phyloP scores from a whole-genome alignment of 2,113 vertebrate genomes.

The Ciconia maguari region DNA sequence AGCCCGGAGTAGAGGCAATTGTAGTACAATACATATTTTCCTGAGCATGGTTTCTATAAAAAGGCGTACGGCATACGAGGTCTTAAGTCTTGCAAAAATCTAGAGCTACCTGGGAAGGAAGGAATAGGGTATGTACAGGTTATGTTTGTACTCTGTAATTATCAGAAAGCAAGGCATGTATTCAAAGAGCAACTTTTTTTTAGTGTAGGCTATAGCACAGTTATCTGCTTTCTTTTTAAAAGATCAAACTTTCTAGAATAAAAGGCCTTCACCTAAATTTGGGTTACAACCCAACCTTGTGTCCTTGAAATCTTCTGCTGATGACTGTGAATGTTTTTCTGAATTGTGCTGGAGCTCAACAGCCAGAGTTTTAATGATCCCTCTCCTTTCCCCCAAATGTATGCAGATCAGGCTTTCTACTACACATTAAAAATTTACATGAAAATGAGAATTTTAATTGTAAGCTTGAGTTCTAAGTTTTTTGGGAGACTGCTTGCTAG shows the following conservation, averaged over 20 bases:
- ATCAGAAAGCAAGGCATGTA: not conserved
- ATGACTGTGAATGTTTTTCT: not conserved
- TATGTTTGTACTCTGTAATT: not conserved
- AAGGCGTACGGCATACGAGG: not conserved
- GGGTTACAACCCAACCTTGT: accelerated
- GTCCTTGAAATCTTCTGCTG: not conserved
- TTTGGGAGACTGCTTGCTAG: not conserved
- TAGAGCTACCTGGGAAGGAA: not conserved
- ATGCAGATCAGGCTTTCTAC: not conserved
- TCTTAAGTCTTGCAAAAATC: not conserved
- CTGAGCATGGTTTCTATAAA: not conserved
- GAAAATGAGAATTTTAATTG: not conserved
- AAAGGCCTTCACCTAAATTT: not conserved
- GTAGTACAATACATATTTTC: not conserved
- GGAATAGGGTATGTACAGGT: not conserved
- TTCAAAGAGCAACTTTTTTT: not conserved
- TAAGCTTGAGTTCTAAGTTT: not conserved
- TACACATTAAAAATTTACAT: not conserved
- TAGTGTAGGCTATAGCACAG: not conserved
- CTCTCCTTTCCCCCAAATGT: not conserved
- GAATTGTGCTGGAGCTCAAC: not conserved
- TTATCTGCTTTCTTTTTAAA: not conserved
- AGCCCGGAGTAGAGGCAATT: not conserved
- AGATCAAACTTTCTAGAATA: not conserved
- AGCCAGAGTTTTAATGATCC: not conserved